phyloP scores from a whole-genome alignment of 2,113 vertebrate species.

The Upupa epops region DNA sequence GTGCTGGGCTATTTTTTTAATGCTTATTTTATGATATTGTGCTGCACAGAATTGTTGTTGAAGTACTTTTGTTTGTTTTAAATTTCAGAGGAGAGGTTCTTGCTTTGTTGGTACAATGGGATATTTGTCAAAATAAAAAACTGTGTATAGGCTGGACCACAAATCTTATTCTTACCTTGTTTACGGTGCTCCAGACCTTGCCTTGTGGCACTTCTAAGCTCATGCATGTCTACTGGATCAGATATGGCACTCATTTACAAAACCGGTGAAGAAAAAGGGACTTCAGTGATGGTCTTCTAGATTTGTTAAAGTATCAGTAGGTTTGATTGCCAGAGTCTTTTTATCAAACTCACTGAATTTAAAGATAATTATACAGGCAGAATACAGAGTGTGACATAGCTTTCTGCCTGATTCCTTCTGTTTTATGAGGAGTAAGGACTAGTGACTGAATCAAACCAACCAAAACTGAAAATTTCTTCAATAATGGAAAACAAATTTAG shows the following conservation, averaged over 20 bases:
- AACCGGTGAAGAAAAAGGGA: not conserved
- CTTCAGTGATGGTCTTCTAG: not conserved
- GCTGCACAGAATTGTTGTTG: not conserved
- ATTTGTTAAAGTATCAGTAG: not conserved
- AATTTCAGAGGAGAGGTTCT: not conserved
- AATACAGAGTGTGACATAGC: not conserved
- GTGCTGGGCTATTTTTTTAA: not conserved
- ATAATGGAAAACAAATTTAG: not conserved
- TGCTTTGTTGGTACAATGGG: not conserved
- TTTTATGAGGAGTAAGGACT: not conserved
- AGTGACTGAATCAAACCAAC: not conserved
- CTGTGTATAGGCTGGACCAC: not conserved
- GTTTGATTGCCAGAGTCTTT: not conserved
- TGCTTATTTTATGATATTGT: not conserved
- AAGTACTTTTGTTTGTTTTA: not conserved
- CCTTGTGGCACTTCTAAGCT: not conserved
- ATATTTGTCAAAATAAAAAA: not conserved
- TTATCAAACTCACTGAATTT: not conserved
- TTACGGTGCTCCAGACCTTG: not conserved
- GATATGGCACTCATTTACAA: not conserved
- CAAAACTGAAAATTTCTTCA: not conserved
- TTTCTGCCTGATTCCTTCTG: not conserved
- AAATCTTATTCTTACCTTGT: not conserved
- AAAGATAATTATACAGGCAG: no score
- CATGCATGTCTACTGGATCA: not conserved